A percentile compares a stretch with the other conserved stretches of the same genome.
phyloP scores from a whole-genome alignment of 2,888 invertebrate species.

The Leucania comma region DNA sequence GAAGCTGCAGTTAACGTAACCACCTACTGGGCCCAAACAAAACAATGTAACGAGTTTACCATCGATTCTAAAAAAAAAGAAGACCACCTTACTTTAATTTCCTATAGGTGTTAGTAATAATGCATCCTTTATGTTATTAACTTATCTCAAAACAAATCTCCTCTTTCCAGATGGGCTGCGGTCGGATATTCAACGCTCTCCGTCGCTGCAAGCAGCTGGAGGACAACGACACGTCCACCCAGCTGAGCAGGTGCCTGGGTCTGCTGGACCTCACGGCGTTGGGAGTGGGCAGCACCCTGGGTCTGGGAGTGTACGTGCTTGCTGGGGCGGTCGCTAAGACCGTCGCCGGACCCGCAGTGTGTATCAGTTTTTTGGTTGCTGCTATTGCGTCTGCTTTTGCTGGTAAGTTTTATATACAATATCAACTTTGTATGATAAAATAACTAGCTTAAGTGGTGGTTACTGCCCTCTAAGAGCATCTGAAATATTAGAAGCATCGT shows the following conservation, averaged over 20 bases:
- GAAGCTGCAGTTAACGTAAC: no score
- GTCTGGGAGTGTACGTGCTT: slow-evolving; percentile 98
- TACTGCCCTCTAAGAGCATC: no score
- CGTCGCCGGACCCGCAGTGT: slow-evolving; percentile 97
- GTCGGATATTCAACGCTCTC: slow-evolving; percentile 75
- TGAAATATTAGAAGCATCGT: no score
- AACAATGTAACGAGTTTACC: no score
- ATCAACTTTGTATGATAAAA: no score
- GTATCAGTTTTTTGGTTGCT: slow-evolving; percentile 97
- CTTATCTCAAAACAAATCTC: not conserved
- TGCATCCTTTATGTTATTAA: not conserved
- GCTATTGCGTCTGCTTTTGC: slow-evolving; percentile 98
- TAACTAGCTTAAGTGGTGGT: no score
- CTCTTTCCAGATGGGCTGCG: slow-evolving; percentile 81
- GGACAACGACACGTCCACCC: slow-evolving; percentile 81
- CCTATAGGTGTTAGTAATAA: not conserved
- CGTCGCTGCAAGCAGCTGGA: slow-evolving; percentile 88
- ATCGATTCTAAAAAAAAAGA: no score
- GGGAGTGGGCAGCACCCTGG: slow-evolving; percentile 97
- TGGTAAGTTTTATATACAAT: slow-evolving; percentile 88
- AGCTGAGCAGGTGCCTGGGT: slow-evolving; percentile 93
- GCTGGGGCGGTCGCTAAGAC: slow-evolving; percentile 97
- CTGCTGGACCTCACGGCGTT: slow-evolving; percentile 96
- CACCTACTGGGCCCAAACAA: no score
- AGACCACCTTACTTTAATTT: no score